phyloP scores from a whole-genome alignment of 2,113 vertebrate species.

The Corythornis cristatus region DNA sequence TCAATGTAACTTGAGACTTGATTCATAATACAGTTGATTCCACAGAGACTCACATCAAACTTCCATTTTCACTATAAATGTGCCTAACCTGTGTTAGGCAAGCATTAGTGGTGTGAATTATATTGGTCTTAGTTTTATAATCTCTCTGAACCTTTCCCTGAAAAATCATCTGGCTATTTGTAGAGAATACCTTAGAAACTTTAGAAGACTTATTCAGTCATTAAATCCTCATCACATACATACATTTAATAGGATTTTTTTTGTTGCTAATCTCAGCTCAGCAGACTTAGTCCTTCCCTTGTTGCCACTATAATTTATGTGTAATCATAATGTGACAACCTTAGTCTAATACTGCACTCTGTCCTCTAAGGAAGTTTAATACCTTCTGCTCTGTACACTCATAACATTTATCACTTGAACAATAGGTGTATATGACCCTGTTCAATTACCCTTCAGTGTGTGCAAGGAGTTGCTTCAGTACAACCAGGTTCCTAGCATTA shows the following conservation, averaged over 20 bases:
- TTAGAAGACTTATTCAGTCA: constrained; percentile 23
- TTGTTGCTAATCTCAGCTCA: constrained; percentile 45
- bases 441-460: background rate
- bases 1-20: background rate
- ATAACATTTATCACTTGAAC: constrained; percentile 3
- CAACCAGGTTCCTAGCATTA: background rate
- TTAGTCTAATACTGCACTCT: constrained; percentile 7
- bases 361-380: constrained; percentile 46
- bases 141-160: background rate
- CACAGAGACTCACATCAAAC: background rate
- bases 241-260: constrained; percentile 23
- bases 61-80: constrained; percentile 1
- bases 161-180: constrained; percentile 20
- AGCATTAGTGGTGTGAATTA: background rate
- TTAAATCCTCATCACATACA: constrained; percentile 31
- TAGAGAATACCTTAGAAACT: constrained; percentile 31
- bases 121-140: constrained; percentile 20
- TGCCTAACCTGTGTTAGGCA: background rate
- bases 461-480: background rate
- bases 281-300: constrained; percentile 35
- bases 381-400: background rate
- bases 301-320: constrained; percentile 51
- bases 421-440: background rate
- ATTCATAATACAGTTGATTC: background rate
- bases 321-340: constrained; percentile 46